Evolutionary conservation across 1,140 invertebrate genomes (phyloP).

Genomic region (Telenomus remus): DNA sequence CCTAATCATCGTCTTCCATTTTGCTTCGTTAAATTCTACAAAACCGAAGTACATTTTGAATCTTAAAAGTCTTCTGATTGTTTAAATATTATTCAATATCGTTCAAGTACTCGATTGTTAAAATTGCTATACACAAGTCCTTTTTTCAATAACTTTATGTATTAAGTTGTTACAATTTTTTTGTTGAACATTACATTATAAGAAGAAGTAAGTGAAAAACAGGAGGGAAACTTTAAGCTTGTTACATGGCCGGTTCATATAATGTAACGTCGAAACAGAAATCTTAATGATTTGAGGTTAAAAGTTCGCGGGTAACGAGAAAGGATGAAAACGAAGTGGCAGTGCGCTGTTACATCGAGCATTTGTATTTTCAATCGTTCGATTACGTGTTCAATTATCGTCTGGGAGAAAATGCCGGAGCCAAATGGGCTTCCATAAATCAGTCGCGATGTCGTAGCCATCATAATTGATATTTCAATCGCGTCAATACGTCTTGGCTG

Average conservation of each 20-base stretch:
- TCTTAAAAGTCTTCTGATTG: no score
- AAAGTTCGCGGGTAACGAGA: constrained; percentile 46
- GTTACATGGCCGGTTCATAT: constrained; percentile 28
- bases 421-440: constrained; percentile 34
- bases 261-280: constrained; percentile 52
- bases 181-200: no score
- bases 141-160: no score
- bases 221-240: constrained; percentile 13
- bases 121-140: no score
- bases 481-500: constrained; percentile 47
- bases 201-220: no score
- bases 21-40: no score
- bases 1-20: no score
- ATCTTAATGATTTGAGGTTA: constrained; percentile 63
- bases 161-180: no score
- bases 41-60: no score
- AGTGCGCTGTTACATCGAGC: background rate
- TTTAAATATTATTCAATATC: no score
- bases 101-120: no score
- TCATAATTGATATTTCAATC: constrained; percentile 59
- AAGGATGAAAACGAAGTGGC: constrained; percentile 48
- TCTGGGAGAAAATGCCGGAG: background rate
- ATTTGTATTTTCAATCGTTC: constrained; percentile 5
- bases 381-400: constrained; percentile 18
- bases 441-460: constrained; percentile 28